Evolutionary conservation across 2,888 invertebrate genomes (phyloP).

Genomic region (Eristalis tenax): DNA sequence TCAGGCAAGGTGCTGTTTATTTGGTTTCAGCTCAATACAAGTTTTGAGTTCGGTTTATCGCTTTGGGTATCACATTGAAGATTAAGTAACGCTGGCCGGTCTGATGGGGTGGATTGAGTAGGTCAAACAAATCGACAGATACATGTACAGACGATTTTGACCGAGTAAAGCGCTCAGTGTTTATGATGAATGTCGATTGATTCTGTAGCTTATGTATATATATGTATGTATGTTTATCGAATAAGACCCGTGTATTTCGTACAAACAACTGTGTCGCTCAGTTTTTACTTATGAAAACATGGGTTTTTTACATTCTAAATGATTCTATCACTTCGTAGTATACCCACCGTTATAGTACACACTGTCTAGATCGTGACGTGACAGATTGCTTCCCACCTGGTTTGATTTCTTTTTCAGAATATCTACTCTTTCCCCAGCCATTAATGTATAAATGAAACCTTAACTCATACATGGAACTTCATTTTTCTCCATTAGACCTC

Average conservation of each 20-base stretch:
- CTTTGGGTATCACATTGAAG: not conserved
- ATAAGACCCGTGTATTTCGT: too few species aligned
- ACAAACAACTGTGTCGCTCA: too few species aligned
- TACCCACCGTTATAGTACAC: conserved; percentile 45
- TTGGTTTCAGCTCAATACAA: conserved; percentile 37
- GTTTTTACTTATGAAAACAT: too few species aligned
- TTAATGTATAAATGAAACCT: too few species aligned
- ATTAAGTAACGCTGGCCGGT: conserved; percentile 8
- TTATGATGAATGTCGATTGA: not conserved
- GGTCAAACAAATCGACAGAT: not conserved
- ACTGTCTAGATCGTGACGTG: conserved; percentile 23
- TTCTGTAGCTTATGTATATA: too few species aligned
- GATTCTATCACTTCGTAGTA: conserved; percentile 10
- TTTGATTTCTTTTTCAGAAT: conserved; percentile 9
- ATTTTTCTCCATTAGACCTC: conserved; percentile 17
- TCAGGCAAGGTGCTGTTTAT: conserved; percentile 6
- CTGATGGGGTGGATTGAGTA: conserved; percentile 5
- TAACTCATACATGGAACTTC: conserved; percentile 11
- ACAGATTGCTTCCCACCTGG: conserved; percentile 9
- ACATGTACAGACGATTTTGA: not conserved
- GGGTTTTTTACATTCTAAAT: conserved; percentile 5
- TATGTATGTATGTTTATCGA: too few species aligned
- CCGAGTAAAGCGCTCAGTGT: not conserved
- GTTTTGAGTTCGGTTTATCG: conserved; percentile 5
- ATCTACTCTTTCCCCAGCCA: conserved; percentile 17